Evolutionary conservation across 2,797 vertebrate genomes (phyloP).

Genomic region (Chrosomus eos): DNA sequence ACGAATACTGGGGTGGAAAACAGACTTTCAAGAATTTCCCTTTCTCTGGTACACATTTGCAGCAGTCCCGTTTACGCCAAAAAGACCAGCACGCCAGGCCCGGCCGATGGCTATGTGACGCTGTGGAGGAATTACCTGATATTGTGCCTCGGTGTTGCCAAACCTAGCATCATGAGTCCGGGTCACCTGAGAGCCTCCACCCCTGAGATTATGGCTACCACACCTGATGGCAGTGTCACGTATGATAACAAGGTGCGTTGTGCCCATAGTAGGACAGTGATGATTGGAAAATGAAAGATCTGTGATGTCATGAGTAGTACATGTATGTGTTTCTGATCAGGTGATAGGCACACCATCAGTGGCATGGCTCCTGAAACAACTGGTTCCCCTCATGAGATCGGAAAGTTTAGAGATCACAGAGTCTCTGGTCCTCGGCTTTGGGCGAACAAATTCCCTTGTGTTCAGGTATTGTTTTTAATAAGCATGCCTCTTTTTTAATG

Average conservation of each 20-base stretch:
- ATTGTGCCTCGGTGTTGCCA: constrained; percentile 96
- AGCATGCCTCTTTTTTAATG: background rate
- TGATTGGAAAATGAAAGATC: background rate
- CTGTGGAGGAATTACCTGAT: constrained; percentile 99
- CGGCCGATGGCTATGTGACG: constrained; percentile 91
- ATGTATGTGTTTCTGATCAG: constrained; percentile 71
- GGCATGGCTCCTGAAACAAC: constrained; percentile 93
- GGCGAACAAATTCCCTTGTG: constrained; percentile 96
- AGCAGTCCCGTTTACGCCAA: constrained; percentile 98
- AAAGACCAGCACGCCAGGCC: constrained; percentile 91
- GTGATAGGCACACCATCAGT: constrained; percentile 96
- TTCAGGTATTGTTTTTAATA: constrained; percentile 73
- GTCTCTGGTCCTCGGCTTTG: constrained; percentile 94
- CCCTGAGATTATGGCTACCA: constrained; percentile 96
- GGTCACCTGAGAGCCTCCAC: constrained; percentile 96
- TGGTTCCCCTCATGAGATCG: constrained; percentile 97
- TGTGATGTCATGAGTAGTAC: constrained; percentile 1
- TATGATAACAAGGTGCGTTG: constrained; percentile 90
- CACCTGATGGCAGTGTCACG: constrained; percentile 93
- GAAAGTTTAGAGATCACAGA: constrained; percentile 99
- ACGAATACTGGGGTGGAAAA: background rate
- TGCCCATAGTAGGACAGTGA: background rate
- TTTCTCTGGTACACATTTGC: background rate
- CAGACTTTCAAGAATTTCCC: background rate
- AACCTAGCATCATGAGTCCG: constrained; percentile 98